Conservation (phyloP, 2,113 vertebrate species). For the Paracanthobrama guichenoti region DNA sequence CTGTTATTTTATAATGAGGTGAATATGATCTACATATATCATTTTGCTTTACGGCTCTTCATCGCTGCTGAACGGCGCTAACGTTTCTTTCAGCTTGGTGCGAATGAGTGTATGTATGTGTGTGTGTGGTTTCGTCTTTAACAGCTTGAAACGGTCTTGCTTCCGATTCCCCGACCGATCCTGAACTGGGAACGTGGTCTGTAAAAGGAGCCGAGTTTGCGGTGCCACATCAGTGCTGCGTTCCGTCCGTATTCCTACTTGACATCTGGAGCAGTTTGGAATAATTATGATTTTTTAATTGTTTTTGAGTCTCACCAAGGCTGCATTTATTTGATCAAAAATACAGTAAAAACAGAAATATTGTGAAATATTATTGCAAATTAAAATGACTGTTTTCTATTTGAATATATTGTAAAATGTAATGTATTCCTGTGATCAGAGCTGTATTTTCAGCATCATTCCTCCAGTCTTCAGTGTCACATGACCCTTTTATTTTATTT, state of each 20-base stretch:
- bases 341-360: neutral
- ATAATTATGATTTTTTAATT: neutral
- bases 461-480: neutral
- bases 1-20: slow-evolving; percentile 21
- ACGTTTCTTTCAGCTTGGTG: neutral
- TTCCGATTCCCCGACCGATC: neutral
- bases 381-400: neutral
- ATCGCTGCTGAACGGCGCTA: slow-evolving; percentile 24
- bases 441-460: neutral
- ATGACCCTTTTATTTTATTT: neutral
- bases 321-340: neutral
- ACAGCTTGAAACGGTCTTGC: neutral
- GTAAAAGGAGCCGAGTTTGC: neutral
- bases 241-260: neutral
- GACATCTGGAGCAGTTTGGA: neutral
- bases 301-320: neutral
- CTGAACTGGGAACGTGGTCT: slow-evolving; percentile 27
- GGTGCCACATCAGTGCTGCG: neutral
- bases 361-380: neutral
- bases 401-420: neutral
- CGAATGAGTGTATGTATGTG: slow-evolving; percentile 16
- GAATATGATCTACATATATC: slow-evolving; percentile 27
- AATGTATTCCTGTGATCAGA: neutral
- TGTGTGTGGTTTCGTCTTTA: neutral
- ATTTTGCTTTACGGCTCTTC: slow-evolving; percentile 46